phyloP scores from a whole-genome alignment of 2,797 vertebrate species.

The Mormyrus hasselquistii region DNA sequence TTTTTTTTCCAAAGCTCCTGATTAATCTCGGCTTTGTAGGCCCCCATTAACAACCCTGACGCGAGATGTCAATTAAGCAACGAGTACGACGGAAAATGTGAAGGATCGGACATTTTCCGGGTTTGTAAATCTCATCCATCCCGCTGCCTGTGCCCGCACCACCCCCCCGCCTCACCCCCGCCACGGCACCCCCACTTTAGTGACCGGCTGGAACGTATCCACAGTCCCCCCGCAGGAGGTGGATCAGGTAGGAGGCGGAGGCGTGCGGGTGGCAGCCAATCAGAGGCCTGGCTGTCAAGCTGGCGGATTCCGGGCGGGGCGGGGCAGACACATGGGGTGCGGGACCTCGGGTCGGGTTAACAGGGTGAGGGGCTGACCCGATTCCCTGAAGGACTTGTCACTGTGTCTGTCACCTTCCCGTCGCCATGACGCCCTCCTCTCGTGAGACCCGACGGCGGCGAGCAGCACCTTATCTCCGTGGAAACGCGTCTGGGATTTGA shows the following conservation, averaged over 20 bases:
- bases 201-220: neutral
- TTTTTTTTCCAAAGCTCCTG: conserved; percentile 16
- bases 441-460: conserved; percentile 77
- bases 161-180: neutral
- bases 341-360: conserved; percentile 9
- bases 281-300: neutral
- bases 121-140: neutral
- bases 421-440: conserved; percentile 69
- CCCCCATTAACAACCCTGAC: neutral
- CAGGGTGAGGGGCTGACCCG: conserved; percentile 26
- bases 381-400: conserved; percentile 55
- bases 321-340: neutral
- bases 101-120: neutral
- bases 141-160: no score
- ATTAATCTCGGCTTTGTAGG: conserved; percentile 25
- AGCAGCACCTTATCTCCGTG: conserved; percentile 80
- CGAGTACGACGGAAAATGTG: neutral
- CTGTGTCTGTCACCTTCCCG: conserved; percentile 76
- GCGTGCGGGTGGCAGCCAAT: neutral
- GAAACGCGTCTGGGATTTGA: conserved; percentile 83
- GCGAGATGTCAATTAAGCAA: neutral
- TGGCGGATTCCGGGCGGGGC: neutral
- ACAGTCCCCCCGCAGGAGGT: neutral
- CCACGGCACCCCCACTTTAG: neutral
- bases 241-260: neutral